A percentile compares a stretch with the other conserved stretches of the same genome.
phyloP scores from a whole-genome alignment of 1,140 invertebrate genomes.

The Theocolax elegans region DNA sequence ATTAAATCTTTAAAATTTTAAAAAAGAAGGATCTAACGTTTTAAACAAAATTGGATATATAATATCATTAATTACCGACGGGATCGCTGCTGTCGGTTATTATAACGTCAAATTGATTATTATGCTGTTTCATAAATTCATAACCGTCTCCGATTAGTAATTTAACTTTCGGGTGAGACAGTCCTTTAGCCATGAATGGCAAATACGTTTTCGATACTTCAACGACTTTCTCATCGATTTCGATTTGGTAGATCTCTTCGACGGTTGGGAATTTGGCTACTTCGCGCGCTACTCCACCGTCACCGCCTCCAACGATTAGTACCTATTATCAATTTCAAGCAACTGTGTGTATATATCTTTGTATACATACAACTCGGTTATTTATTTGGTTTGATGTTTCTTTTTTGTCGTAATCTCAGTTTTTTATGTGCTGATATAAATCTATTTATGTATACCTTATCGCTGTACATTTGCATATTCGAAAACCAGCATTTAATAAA shows the following conservation, averaged over 20 bases:
- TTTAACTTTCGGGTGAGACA: constrained; percentile 84
- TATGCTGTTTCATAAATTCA: constrained; percentile 90
- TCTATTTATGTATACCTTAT: too few relatives aligned
- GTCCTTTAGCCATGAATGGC: constrained; percentile 90
- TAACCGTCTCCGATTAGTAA: constrained; percentile 94
- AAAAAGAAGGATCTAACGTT: not conserved
- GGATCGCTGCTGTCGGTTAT: constrained; percentile 99
- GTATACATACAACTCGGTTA: too few relatives aligned
- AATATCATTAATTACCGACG: too few relatives aligned
- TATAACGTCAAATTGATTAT: constrained; percentile 93
- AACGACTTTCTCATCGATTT: constrained; percentile 95
- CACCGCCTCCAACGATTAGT: constrained; percentile 97
- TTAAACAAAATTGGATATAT: too few relatives aligned
- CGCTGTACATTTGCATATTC: too few relatives aligned
- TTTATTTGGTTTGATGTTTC: too few relatives aligned
- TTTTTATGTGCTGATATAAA: too few relatives aligned
- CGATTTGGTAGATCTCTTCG: constrained; percentile 84
- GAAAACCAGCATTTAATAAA: too few relatives aligned
- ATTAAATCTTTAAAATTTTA: not conserved
- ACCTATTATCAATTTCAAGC: too few relatives aligned
- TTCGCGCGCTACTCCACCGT: constrained; percentile 95
- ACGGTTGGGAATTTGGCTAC: constrained; percentile 93
- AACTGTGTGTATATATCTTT: too few relatives aligned
- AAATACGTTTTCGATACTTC: constrained; percentile 90
- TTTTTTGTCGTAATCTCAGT: too few relatives aligned